Base-by-base conservation (phyloP, 2,113 vertebrate genomes). In the Microcebus murinus region DNA sequence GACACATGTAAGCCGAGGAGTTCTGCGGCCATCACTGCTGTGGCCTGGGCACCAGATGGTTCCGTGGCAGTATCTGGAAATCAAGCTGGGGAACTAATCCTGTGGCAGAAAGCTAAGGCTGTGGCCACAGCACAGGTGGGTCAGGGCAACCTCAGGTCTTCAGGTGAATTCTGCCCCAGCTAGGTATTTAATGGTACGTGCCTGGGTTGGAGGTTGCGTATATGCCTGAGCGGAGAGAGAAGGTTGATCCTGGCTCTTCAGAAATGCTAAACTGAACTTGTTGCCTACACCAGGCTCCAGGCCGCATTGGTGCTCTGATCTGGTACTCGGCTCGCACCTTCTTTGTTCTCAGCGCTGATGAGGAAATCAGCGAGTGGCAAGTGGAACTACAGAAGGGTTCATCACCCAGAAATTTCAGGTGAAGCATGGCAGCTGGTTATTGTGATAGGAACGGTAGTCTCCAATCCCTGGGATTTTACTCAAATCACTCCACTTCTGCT, bases 1-100 rank as follows among this genome's bases (percentile, higher is more conserved):
- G 93, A 87, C 21, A 29, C 91, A 15, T 15, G n/a, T 6, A 48
- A 13, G 2, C 83, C 45, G 6, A 87, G 55, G 87, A 95, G 67
- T 89, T 90, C 34, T 42, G 65, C 31, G 31, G n/a, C 90, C 0
- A 90, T 99, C 95, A 97, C 98, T 25, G 98, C 98, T 15, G n/a
- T 99, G 97, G 98, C 98, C 89, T 99, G 99, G 98, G 98, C 98
- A 71, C 97, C 98, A 11, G 95, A 88, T 4, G 98, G 98, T 1
- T 97, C 97, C 39, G 2, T 99, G 74, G 97, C 99, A 52, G 97
- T 98, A 4, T 98, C 98, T 36, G 99, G 99, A 52, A 99, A 98
- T 87, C 97, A 98, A 45, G 94, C 96, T 0, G 99, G 99, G 61
- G 97, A 99, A 68, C 94, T 99, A n/a, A 98, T 98, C 52, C 23